Percentiles rank a stretch among this genome's conserved stretches.
Conservation (phyloP, 1,140 invertebrate genomes). For the Leptinotarsa undecemlineata region DNA sequence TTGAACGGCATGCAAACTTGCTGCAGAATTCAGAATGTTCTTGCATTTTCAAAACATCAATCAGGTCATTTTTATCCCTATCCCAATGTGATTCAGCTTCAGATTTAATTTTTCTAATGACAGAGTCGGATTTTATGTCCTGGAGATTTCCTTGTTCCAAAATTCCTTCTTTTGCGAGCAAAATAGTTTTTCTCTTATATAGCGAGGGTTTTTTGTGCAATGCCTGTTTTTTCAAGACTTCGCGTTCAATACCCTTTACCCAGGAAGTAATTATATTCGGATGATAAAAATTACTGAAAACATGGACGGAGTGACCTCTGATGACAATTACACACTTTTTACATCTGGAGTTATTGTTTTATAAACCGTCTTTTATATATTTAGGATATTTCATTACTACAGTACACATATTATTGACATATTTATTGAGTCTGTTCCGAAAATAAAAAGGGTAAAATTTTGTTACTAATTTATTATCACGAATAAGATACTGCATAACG, state of each 20-base stretch:
- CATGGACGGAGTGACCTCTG: neutral
- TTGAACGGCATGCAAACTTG: constrained; percentile 21
- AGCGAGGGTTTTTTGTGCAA: constrained; percentile 11
- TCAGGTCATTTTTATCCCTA: constrained; percentile 23
- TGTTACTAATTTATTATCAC: neutral
- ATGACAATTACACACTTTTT: constrained; percentile 27
- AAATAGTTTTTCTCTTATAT: constrained; percentile 12
- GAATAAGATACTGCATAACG: neutral
- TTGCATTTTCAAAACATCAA: constrained; percentile 26
- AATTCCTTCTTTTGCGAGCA: constrained; percentile 6
- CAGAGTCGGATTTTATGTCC: constrained; percentile 26
- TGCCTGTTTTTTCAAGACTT: constrained; percentile 1
- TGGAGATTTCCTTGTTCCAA: constrained; percentile 19
- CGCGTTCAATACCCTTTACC: constrained; percentile 24
- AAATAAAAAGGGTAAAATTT: constrained; percentile 6
- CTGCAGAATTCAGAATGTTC: constrained; percentile 25
- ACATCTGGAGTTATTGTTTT: constrained; percentile 22
- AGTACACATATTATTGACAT: constrained; percentile 6
- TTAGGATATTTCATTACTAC: constrained; percentile 19
- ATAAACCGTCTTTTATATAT: constrained; percentile 12
- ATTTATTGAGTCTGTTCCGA: neutral
- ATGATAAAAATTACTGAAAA: constrained; percentile 14
- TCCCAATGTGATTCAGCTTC: constrained; percentile 21
- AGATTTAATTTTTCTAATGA: constrained; percentile 28
- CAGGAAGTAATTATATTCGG: constrained; percentile 2